Conservation (phyloP, 2,888 invertebrate species). For the Hirtodrosophila confusa region DNA sequence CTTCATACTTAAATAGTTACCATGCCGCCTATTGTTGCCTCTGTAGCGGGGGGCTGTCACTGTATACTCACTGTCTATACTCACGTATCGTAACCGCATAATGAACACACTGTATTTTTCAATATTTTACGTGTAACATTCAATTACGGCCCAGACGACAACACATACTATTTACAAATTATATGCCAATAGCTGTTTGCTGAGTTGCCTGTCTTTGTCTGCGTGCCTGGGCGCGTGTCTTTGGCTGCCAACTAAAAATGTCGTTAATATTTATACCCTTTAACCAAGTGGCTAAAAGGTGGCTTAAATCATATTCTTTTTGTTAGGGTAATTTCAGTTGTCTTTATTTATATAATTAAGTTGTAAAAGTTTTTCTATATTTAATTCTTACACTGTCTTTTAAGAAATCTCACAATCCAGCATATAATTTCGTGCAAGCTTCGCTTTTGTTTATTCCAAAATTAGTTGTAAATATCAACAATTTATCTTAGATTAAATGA, state of each 20-base stretch:
- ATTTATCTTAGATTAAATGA: too few relatives aligned
- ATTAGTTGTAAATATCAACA: too few relatives aligned
- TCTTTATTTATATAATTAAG: too few relatives aligned
- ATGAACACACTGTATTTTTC: conserved; percentile 36
- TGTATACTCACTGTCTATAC: not conserved
- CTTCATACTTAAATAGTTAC: not conserved
- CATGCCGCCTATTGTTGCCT: not conserved
- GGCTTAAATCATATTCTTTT: too few relatives aligned
- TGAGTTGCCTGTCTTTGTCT: conserved; percentile 2
- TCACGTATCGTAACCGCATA: conserved; percentile 49
- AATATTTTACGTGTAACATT: conserved; percentile 75
- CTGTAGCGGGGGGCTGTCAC: not conserved
- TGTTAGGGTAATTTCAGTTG: too few relatives aligned
- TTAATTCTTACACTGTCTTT: too few relatives aligned
- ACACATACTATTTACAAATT: not conserved
- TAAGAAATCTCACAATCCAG: too few relatives aligned
- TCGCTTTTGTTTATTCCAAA: too few relatives aligned
- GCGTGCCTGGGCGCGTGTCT: conserved; percentile 12
- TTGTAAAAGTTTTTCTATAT: too few relatives aligned
- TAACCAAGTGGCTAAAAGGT: not conserved
- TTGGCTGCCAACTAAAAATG: conserved; percentile 34
- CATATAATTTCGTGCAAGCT: too few relatives aligned
- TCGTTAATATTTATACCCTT: conserved; percentile 33
- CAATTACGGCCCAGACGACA: conserved; percentile 51
- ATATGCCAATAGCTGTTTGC: conserved; percentile 18